A percentile compares a stretch with the other conserved stretches of the same genome.
Evolutionary conservation across 2,797 vertebrate genomes (phyloP).

Genomic region (Dipus sagitta): DNA sequence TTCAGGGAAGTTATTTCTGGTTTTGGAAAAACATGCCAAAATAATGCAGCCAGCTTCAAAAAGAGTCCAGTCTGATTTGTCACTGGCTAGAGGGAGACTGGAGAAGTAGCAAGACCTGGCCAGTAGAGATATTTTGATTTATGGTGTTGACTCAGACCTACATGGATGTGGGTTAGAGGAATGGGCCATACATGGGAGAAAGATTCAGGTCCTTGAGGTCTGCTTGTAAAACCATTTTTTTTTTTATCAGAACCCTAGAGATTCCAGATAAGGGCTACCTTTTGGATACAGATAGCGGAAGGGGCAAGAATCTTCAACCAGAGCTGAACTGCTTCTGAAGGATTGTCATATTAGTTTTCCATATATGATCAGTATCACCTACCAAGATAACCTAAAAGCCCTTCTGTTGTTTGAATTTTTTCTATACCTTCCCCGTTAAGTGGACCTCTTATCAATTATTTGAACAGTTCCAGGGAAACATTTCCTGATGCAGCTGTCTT

Average conservation of each 20-base stretch:
- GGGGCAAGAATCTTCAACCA: neutral
- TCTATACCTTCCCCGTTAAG: neutral
- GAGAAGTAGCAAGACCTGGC: slow-evolving; percentile 12
- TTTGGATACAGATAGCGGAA: neutral
- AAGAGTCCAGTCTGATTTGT: slow-evolving; percentile 66
- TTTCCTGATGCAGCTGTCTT: slow-evolving; percentile 7
- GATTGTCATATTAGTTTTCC: neutral
- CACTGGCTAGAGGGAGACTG: slow-evolving; percentile 54
- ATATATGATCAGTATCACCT: neutral
- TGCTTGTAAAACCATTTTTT: neutral
- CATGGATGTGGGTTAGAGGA: neutral
- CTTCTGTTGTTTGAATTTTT: neutral
- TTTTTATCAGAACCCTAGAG: neutral
- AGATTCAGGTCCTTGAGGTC: neutral
- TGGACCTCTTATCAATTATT: neutral
- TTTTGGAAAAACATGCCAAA: slow-evolving; percentile 51
- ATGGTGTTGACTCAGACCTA: neutral
- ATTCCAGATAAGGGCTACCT: neutral
- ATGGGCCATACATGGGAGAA: neutral
- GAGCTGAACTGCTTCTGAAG: neutral
- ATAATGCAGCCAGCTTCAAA: slow-evolving; percentile 63
- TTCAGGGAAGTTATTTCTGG: slow-evolving; percentile 55
- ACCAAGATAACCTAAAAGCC: neutral
- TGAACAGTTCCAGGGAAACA: slow-evolving; percentile 16
- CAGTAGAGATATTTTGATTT: neutral